Evolutionary conservation across 1,140 invertebrate genomes (phyloP), one percentile per base, ranked within the genome.

Genomic region (Bicyclus anynana): DNA sequence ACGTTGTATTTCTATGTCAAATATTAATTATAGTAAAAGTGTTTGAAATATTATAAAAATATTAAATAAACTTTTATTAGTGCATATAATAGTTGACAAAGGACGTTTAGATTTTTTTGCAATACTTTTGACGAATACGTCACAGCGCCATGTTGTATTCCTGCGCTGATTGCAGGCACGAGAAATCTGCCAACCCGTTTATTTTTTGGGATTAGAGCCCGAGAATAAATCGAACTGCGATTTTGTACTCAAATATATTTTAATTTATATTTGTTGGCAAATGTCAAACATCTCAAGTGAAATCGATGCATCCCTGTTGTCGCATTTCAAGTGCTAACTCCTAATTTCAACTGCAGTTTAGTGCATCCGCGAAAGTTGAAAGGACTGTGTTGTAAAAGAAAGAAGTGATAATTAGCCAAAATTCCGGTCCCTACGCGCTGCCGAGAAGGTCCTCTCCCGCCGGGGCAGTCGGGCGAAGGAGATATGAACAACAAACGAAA

Each of bases 391-490:
- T 89, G 84, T 85, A 84, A 84, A 87, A 85, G 82, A 85, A 85
- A 84, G 83, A 88, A 87, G 80, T 85, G 77, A 81, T 79, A 89
- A 89, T 85, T 85, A 75, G 84, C 90, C 91, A 91, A 91, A 90
- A 91, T 91, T 91, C 91, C 90, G 90, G 90, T 91, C 89, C 90
- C 91, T 78, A 91, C 91, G 90, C 89, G 89, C 80, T 91, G 88
- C 84, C 89, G 83, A 85, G 90, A 91, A 89, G 82, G 84, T 90
- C 89, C 89, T 89, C 90, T 87, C 84, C 87, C 87, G 69, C 84
- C 87, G 84, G 89, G 89, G 89, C 84, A 84, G 74, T 89, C 80
- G 71, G 88, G 87, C 80, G 88, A 89, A 74, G 85, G 87, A 79
- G 85, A 89, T 69, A 91, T 90, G 90, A 91, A 91, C 74, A 90